These are phyloP conservation scores for Sander vitreus DNA, from an alignment of 2,113 vertebrate species.

Conservation along the genomic window DNA sequence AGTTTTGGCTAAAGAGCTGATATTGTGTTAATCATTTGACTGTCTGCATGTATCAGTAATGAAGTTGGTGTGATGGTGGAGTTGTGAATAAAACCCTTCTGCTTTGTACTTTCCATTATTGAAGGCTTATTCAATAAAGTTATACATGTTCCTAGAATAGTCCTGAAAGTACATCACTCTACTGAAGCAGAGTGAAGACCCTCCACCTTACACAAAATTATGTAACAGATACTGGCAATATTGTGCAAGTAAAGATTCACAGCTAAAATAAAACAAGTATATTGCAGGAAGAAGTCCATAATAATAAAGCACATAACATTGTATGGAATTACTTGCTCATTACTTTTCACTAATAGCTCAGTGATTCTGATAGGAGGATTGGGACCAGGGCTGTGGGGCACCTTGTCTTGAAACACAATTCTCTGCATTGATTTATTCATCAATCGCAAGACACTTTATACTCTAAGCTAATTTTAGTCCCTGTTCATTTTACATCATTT, in stretches of 20 bases:
- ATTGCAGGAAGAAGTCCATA: neutral
- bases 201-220: neutral
- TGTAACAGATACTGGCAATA: neutral
- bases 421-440: too few relatives aligned
- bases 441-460: too few relatives aligned
- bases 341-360: neutral
- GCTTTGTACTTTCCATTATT: neutral
- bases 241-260: neutral
- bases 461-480: too few relatives aligned
- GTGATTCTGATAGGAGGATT: neutral
- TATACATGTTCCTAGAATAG: slow-evolving; percentile 4
- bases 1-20: slow-evolving; percentile 39
- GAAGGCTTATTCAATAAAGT: slow-evolving; percentile 17
- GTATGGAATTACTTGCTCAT: too few relatives aligned
- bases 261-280: neutral
- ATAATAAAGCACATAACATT: too few relatives aligned
- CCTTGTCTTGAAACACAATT: neutral
- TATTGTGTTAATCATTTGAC: slow-evolving; percentile 41
- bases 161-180: neutral
- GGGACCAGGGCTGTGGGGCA: neutral
- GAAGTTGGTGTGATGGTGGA: slow-evolving; percentile 17
- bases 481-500: too few relatives aligned
- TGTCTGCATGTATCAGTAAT: slow-evolving; percentile 30
- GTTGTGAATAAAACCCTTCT: slow-evolving; percentile 14
- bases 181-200: neutral